Percentiles rank a stretch among this genome's conserved stretches.
Conservation (phyloP, 1,140 invertebrate genomes). For the Rhyzopertha dominica region DNA sequence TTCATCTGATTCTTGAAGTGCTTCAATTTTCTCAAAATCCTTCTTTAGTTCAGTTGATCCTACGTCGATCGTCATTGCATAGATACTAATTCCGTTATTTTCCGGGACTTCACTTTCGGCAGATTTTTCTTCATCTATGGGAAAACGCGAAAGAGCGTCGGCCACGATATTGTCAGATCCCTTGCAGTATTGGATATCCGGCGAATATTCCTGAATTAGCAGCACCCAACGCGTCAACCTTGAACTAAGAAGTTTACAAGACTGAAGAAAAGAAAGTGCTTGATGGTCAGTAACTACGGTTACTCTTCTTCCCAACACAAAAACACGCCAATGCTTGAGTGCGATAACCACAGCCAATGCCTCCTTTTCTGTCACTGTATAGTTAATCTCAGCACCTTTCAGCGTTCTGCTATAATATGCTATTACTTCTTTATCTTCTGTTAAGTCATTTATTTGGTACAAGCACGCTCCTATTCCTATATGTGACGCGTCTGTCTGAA, state of each 20-base stretch:
- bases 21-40: neutral
- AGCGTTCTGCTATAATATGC: constrained; percentile 1
- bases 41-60: neutral
- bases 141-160: constrained; percentile 1
- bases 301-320: constrained; percentile 1
- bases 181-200: constrained; percentile 6
- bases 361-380: constrained; percentile 9
- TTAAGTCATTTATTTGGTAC: neutral
- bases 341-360: constrained; percentile 3
- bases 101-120: constrained; percentile 2
- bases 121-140: constrained; percentile 1
- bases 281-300: constrained; percentile 7
- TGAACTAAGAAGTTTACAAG: constrained; percentile 1
- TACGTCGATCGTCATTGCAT: too few species aligned
- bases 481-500: neutral
- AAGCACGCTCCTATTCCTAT: neutral
- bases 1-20: neutral
- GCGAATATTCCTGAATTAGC: constrained; percentile 3
- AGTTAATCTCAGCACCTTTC: constrained; percentile 1
- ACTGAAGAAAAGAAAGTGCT: constrained; percentile 2
- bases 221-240: constrained; percentile 8
- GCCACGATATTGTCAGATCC: constrained; percentile 10
- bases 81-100: neutral
- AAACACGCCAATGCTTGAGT: constrained; percentile 4
- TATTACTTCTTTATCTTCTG: neutral